Conservation (phyloP, 2,888 invertebrate species). For the Oasisia sp. region DNA sequence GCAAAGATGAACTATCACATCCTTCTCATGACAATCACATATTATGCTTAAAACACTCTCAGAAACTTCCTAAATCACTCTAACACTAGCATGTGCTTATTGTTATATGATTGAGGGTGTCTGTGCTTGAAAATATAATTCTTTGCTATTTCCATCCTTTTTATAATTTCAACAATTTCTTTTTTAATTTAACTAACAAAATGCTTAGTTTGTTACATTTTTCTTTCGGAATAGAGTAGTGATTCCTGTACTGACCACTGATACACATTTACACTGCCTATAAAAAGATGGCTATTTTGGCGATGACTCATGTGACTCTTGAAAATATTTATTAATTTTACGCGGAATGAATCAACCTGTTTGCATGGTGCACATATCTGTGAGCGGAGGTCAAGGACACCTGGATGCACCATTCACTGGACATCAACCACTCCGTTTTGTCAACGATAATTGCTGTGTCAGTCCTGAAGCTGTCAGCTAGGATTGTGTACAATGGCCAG, state of each 20-base stretch:
- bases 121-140: too few species aligned
- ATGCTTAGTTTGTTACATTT: too few species aligned
- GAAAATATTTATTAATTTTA: background rate
- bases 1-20: background rate
- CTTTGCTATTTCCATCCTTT: too few species aligned
- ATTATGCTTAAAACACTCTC: background rate
- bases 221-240: too few species aligned
- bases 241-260: background rate
- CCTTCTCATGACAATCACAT: background rate
- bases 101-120: too few species aligned
- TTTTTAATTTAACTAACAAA: too few species aligned
- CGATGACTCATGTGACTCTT: background rate
- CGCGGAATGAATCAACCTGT: background rate
- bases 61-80: background rate
- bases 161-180: too few species aligned
- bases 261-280: background rate
- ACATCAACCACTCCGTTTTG: background rate
- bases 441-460: background rate
- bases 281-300: background rate
- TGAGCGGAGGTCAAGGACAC: background rate
- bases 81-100: background rate
- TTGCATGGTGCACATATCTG: background rate
- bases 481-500: background rate
- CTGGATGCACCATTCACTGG: background rate
- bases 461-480: background rate